A percentile compares a stretch with the other conserved stretches of the same genome.
phyloP scores from a whole-genome alignment of 2,888 invertebrate species.

The Mythimna loreyi region DNA sequence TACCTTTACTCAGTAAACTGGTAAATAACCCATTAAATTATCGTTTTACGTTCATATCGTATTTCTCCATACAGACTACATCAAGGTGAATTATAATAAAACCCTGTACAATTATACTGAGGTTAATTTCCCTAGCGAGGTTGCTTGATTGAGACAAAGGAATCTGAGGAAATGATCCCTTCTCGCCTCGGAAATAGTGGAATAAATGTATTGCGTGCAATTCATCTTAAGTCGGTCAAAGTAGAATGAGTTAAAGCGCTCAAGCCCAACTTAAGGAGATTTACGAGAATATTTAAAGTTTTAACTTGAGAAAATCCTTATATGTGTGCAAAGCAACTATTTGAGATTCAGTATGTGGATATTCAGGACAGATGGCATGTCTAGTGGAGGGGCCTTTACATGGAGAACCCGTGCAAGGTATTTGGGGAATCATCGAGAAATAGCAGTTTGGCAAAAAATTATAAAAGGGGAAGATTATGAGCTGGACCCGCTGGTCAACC shows the following conservation, averaged over 20 bases:
- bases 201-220: constrained; percentile 54
- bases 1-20: constrained; percentile 4
- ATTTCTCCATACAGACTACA: constrained; percentile 28
- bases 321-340: constrained; percentile 7
- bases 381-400: neutral
- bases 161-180: constrained; percentile 64
- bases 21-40: constrained; percentile 52
- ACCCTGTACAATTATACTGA: constrained; percentile 67
- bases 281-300: constrained; percentile 44
- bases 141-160: constrained; percentile 69
- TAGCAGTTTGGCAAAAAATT: neutral
- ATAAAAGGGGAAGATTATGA: neutral
- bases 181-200: constrained; percentile 56
- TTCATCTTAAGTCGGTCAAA: constrained; percentile 52
- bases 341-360: constrained; percentile 37
- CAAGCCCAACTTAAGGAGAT: constrained; percentile 41
- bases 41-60: constrained; percentile 48
- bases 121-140: constrained; percentile 76
- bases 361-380: neutral
- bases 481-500: neutral
- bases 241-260: neutral
- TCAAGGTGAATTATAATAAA: constrained; percentile 64
- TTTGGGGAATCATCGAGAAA: neutral
- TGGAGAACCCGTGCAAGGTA: neutral
- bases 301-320: constrained; percentile 29